Conservation (phyloP, 2,888 invertebrate species). For the Protodeltote pygarga region DNA sequence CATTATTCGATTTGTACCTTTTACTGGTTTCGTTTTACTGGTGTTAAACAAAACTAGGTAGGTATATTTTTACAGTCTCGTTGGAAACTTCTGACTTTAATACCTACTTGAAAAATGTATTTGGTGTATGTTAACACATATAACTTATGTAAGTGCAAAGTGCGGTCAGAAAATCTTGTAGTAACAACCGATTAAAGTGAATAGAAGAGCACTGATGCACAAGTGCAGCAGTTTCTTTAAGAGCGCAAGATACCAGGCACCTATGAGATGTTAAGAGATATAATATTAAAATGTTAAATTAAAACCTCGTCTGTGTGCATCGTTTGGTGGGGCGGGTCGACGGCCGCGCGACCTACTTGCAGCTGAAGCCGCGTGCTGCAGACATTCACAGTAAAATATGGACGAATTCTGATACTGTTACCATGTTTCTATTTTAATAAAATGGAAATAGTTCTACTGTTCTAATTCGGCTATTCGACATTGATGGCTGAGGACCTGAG, state of each 20-base stretch:
- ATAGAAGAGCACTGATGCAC: neutral
- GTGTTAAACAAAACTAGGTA: neutral
- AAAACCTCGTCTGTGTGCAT: constrained; percentile 49
- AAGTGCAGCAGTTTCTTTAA: constrained; percentile 3
- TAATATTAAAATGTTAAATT: constrained; percentile 44
- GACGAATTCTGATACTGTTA: constrained; percentile 44
- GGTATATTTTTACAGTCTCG: neutral
- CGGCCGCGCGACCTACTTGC: constrained; percentile 61
- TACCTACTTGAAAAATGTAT: constrained; percentile 3
- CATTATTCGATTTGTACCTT: constrained; percentile 23
- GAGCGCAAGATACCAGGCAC: constrained; percentile 25
- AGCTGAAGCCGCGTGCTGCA: constrained; percentile 47
- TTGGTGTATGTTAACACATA: constrained; percentile 4
- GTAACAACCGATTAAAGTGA: too few relatives aligned
- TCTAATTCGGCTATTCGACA: constrained; percentile 21
- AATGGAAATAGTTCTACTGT: constrained; percentile 35
- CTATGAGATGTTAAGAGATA: constrained; percentile 33
- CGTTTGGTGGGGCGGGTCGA: constrained; percentile 48
- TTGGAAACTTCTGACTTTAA: neutral
- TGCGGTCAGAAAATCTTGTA: too few relatives aligned
- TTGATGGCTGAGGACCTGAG: too few relatives aligned
- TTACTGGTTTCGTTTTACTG: neutral
- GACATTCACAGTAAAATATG: constrained; percentile 48
- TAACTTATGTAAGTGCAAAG: neutral
- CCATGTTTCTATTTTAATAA: constrained; percentile 37